Evolutionary conservation across 2,888 invertebrate genomes (phyloP).

Genomic region (Digitonthophagus gazella): DNA sequence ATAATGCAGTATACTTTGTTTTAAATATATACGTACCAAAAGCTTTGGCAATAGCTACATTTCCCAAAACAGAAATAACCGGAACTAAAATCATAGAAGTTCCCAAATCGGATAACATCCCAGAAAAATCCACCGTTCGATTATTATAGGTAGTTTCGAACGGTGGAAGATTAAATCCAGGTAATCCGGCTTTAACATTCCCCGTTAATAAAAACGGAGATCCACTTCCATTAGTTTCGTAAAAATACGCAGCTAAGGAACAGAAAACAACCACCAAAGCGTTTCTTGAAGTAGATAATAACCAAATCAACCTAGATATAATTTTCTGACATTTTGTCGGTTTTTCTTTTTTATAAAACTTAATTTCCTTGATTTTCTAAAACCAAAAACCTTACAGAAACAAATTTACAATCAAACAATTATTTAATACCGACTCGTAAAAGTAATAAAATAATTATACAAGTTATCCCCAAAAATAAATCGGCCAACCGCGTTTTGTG

Average conservation of each 20-base stretch:
- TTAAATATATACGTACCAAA: slow-evolving; percentile 66
- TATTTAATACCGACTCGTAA: slow-evolving; percentile 76
- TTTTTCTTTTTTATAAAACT: slow-evolving; percentile 40
- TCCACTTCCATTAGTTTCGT: slow-evolving; percentile 53
- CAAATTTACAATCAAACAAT: neutral
- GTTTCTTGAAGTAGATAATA: slow-evolving; percentile 78
- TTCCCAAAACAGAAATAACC: slow-evolving; percentile 86
- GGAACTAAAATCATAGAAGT: slow-evolving; percentile 84
- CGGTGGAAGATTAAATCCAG: slow-evolving; percentile 65
- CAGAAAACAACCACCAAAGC: slow-evolving; percentile 77
- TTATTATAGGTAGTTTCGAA: slow-evolving; percentile 65
- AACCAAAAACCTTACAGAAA: slow-evolving; percentile 35
- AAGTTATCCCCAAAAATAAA: slow-evolving; percentile 67
- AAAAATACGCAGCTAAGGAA: slow-evolving; percentile 64
- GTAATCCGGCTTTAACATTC: slow-evolving; percentile 72
- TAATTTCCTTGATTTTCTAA: slow-evolving; percentile 73
- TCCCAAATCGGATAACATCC: slow-evolving; percentile 78
- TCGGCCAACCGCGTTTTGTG: slow-evolving; percentile 68
- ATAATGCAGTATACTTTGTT: neutral
- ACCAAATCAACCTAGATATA: slow-evolving; percentile 66
- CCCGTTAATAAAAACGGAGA: slow-evolving; percentile 75
- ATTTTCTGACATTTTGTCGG: slow-evolving; percentile 49
- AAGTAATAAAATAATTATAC: slow-evolving; percentile 70
- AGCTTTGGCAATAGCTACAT: slow-evolving; percentile 94
- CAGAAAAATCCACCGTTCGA: slow-evolving; percentile 59